Evolutionary conservation across 2,888 invertebrate genomes (phyloP).

Genomic region (Plebejus argus): DNA sequence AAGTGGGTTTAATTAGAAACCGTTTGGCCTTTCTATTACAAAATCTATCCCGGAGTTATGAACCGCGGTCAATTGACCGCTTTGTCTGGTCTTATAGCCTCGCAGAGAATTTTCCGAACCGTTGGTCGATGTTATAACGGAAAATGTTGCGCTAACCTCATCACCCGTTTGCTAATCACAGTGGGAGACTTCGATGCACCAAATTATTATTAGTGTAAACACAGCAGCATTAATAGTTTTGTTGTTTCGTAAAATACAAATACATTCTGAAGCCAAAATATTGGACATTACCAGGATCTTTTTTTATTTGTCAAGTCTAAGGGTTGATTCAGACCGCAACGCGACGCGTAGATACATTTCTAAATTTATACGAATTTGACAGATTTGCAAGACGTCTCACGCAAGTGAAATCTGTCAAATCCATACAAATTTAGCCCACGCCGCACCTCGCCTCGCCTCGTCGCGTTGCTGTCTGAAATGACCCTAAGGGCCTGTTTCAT

Average conservation of each 20-base stretch:
- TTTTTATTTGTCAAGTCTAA: no score
- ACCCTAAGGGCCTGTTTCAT: no score
- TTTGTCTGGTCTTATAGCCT: slow-evolving; percentile 44
- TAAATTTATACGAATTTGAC: no score
- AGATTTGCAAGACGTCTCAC: no score
- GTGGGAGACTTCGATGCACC: not conserved
- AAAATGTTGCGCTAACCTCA: not conserved
- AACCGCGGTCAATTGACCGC: slow-evolving; percentile 48
- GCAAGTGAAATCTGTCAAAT: no score
- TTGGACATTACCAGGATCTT: no score
- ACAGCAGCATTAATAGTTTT: not conserved
- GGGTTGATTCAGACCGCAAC: no score
- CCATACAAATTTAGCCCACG: no score
- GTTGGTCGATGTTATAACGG: slow-evolving; percentile 37
- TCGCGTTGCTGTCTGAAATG: no score
- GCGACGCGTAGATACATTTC: no score
- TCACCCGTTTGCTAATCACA: not conserved
- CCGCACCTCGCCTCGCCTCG: no score
- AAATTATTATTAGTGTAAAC: not conserved
- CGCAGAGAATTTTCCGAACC: slow-evolving; percentile 40
- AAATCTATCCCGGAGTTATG: slow-evolving; percentile 29
- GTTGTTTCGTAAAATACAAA: not conserved
- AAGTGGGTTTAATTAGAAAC: not conserved
- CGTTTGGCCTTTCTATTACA: slow-evolving; percentile 30
- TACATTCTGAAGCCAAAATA: not conserved